phyloP scores from a whole-genome alignment of 2,113 vertebrate genomes.

The Eptatretus burgeri region DNA sequence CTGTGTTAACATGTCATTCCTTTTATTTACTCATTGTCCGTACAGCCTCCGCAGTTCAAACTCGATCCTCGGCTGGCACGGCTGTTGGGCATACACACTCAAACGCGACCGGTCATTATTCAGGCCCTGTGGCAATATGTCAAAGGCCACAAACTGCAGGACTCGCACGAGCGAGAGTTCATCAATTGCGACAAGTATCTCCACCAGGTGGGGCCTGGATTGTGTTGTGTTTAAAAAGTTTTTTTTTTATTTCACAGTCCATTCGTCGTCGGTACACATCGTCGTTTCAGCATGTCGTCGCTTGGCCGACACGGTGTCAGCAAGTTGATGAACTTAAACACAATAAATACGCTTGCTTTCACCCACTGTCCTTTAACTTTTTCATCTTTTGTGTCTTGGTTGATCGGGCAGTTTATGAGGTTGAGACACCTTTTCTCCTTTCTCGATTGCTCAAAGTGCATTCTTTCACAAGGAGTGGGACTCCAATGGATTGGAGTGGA shows the following conservation, averaged over 20 bases:
- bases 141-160: conserved; percentile 60
- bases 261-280: background rate
- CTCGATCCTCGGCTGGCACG: conserved; percentile 47
- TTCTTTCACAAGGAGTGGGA: too few species aligned
- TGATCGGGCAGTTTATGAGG: too few species aligned
- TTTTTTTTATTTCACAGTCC: background rate
- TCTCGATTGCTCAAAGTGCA: too few species aligned
- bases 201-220: conserved; percentile 27
- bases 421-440: too few species aligned
- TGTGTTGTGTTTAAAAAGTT: too few species aligned
- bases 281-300: background rate
- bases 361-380: too few species aligned
- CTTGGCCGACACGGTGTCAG: too few species aligned
- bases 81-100: conserved; percentile 47
- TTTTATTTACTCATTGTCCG: background rate
- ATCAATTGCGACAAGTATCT: conserved; percentile 63
- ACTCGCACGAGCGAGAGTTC: conserved; percentile 47
- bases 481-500: too few species aligned
- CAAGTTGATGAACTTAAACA: too few species aligned
- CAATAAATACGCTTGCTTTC: too few species aligned
- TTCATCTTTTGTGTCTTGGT: too few species aligned
- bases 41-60: conserved; percentile 41
- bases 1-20: background rate
- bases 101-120: conserved; percentile 53
- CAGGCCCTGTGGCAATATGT: conserved; percentile 63